These are phyloP conservation scores for Aromia moschata DNA, from an alignment of 2,888 invertebrate genomes.

Conservation along the genomic window DNA sequence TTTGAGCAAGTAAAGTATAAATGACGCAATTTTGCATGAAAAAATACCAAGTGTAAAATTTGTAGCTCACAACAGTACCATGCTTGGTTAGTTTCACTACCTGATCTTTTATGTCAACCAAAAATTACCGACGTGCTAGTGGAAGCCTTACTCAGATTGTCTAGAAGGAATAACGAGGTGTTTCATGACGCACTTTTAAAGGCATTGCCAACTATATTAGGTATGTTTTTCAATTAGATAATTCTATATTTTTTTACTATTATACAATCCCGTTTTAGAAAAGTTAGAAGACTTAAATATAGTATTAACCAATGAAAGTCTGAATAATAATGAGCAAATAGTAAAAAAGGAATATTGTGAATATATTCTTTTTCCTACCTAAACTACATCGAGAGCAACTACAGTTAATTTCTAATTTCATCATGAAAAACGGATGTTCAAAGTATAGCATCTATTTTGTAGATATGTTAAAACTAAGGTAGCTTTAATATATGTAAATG, in stretches of 20 bases:
- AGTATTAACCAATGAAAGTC: constrained; percentile 23
- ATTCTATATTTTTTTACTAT: constrained; percentile 65
- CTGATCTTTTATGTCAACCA: constrained; percentile 67
- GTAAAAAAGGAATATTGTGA: constrained; percentile 40
- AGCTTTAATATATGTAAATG: background rate
- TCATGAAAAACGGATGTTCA: constrained; percentile 14
- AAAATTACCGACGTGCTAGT: constrained; percentile 66
- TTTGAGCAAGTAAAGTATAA: constrained; percentile 51
- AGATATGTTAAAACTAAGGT: constrained; percentile 35
- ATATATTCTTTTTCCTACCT: constrained; percentile 43
- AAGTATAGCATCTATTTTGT: constrained; percentile 30
- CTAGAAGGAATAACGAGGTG: constrained; percentile 65
- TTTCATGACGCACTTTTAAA: constrained; percentile 66
- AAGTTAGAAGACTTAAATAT: constrained; percentile 37
- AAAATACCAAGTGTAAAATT: constrained; percentile 22
- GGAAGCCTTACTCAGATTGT: constrained; percentile 68
- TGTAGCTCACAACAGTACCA: constrained; percentile 60
- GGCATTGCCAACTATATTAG: constrained; percentile 64
- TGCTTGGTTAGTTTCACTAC: constrained; percentile 67
- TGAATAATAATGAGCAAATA: constrained; percentile 31
- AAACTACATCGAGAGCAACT: constrained; percentile 1
- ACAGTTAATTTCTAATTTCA: constrained; percentile 12
- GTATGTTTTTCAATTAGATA: constrained; percentile 44
- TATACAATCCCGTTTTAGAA: constrained; percentile 19
- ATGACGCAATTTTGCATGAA: constrained; percentile 38